Evolutionary conservation across 2,888 invertebrate species (phyloP), one percentile per base, ranked within the genome.

Genomic region (Nowickia ferox): DNA sequence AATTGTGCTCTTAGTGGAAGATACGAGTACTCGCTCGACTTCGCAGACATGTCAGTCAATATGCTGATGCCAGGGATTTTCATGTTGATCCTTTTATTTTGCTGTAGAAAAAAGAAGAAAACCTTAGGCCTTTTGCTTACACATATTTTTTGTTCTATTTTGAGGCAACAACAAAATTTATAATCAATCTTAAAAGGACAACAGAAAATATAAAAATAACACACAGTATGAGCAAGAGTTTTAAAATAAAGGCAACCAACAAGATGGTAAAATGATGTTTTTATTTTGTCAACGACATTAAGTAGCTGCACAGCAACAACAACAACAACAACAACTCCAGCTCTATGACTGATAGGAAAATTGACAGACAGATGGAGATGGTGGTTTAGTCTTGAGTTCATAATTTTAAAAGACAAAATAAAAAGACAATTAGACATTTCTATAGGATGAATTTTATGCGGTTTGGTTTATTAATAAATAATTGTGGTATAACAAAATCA

Each of bases 21-120:
- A 19, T 38, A n/a, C n/a, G n/a, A n/a, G n/a, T n/a, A 71, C 66
- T 76, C 22, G 69, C 66, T 76, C 22, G 69, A 69, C 61, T 71
- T 72, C 44, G 59, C 53, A 55, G 55, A 10, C 76, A 63, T 74
- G 87, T 87, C 87, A 87, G 87, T 87, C 84, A 87, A 85, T 87
- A 87, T 84, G 85, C 86, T 87, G 81, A 85, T 83, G 86, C 83
- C 72, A 80, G 76, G 86, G 79, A 83, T 86, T 86, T 86, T 83
- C 76, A 72, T 76, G 86, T 86, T 83, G 83, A 86, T 83, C 83
- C 86, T 80, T 83, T 86, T 68, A 46, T 75, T 65, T 81, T 38
- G 13, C n/a, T 40, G 5, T n/a, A 46, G 11, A 30, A 46, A 44
- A 65, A 65, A 17, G 15, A 66, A 1, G 17, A 46, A 84, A 79